Evolutionary conservation across 2,113 vertebrate genomes (phyloP).

Genomic region (Felis chaus): DNA sequence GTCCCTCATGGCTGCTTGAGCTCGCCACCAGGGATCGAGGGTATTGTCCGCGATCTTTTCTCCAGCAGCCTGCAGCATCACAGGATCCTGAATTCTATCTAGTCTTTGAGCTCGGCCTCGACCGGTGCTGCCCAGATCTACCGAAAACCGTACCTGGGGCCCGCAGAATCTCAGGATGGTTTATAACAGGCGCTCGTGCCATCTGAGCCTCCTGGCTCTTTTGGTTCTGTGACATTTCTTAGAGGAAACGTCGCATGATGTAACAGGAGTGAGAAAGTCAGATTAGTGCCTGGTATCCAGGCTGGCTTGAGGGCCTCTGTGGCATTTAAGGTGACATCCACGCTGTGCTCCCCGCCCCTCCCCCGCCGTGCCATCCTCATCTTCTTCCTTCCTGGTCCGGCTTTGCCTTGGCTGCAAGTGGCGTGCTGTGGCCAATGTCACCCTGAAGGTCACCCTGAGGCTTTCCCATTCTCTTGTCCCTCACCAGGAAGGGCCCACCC

Average conservation of each 20-base stretch:
- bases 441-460: neutral
- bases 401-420: neutral
- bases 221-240: neutral
- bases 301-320: neutral
- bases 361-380: neutral
- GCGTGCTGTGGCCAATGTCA: neutral
- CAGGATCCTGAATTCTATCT: too few species aligned
- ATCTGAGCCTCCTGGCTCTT: neutral
- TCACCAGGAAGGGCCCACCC: neutral
- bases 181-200: too few species aligned
- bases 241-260: neutral
- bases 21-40: neutral
- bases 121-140: rapidly evolving
- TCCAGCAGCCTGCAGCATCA: neutral
- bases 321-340: neutral
- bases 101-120: neutral
- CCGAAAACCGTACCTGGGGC: neutral
- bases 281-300: rapidly evolving
- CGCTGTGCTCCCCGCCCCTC: too few species aligned
- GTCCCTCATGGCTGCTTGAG: rapidly evolving
- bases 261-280: neutral
- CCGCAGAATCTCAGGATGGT: neutral
- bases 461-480: too few species aligned
- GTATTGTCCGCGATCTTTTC: neutral
- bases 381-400: neutral